Evolutionary conservation across 2,888 invertebrate species (phyloP), one percentile per base, ranked within the genome.

Genomic region (Drosophila acutilabella): DNA sequence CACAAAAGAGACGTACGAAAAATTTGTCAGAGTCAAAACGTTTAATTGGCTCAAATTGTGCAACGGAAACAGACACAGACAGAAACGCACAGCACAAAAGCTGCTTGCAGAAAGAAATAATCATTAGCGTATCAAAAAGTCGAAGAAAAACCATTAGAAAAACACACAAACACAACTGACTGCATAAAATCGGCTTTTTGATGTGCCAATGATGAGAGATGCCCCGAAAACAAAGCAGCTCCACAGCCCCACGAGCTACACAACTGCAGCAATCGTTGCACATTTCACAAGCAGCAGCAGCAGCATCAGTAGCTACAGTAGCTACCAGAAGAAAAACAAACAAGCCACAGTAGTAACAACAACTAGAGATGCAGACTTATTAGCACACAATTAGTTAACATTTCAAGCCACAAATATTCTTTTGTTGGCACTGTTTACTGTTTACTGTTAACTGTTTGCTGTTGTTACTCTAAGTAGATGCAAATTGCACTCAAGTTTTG

Each of bases 351-450:
- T 13, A 53, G 40, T 44, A 53, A 8, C 42, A 48, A 58, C 70
- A 56, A 20, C 40, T 33, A 40, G 42, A 70, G 52, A 56, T 65
- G 71, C 65, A 48, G 66, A 30, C 76, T 86, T 78, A 88, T 86
- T 80, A 88, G 80, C 87, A 82, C 85, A 82, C 82, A 85, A 88
- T 80, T 79, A 78, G 77, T 68, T 71, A 42, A 66, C 66, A 67
- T 64, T 60, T 67, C 26, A 60, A 48, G 36, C 51, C 60, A 38
- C 56, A 76, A 78, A 74, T 67, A 73, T 78, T 78, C 79, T 76
- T 60, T 57, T 69, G 68, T 70, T 73, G 56, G 33, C 40, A 57
- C 33, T 61, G 52, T 52, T 52, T 62, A 50, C n/a, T n/a, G n/a
- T n/a, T n/a, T 20, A 20, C 26, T 71, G 30, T 30, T 30, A 30